Conservation (phyloP, 2,888 invertebrate species). For the Melangyna quadrimaculata region DNA sequence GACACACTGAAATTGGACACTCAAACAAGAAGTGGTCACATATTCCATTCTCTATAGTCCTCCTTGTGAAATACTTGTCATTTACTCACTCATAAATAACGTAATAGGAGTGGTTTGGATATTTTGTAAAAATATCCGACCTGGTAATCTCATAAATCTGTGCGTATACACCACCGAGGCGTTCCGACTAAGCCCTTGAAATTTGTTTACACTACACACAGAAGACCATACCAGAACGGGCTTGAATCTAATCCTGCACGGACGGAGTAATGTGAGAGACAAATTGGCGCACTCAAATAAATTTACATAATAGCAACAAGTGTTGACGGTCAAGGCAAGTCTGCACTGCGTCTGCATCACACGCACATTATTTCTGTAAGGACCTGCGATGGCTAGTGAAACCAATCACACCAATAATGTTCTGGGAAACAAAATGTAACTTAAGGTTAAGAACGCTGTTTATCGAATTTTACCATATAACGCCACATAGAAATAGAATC, state of each 20-base stretch:
- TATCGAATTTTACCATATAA: constrained; percentile 52
- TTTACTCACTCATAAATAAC: constrained; percentile 62
- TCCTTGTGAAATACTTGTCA: constrained; percentile 27
- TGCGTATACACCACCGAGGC: constrained; percentile 48
- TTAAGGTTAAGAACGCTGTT: constrained; percentile 31
- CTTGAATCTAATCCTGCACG: neutral
- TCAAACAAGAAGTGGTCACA: constrained; percentile 70
- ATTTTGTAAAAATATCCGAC: constrained; percentile 70
- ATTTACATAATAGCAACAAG: constrained; percentile 70
- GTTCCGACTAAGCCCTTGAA: constrained; percentile 70
- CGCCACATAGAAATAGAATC: constrained; percentile 59
- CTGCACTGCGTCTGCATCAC: neutral
- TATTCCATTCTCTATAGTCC: constrained; percentile 25
- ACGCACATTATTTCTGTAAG: neutral
- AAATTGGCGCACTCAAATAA: constrained; percentile 71
- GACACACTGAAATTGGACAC: constrained; percentile 70
- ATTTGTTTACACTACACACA: constrained; percentile 68
- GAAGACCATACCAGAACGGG: neutral
- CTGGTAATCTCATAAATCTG: constrained; percentile 70
- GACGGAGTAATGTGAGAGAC: constrained; percentile 65
- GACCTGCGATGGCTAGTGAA: neutral
- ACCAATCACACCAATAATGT: constrained; percentile 48
- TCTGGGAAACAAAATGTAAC: constrained; percentile 53
- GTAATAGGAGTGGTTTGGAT: constrained; percentile 71
- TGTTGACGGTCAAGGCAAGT: constrained; percentile 61